phyloP scores from a whole-genome alignment of 2,113 vertebrate species.

The Dromaius novaehollandiae region DNA sequence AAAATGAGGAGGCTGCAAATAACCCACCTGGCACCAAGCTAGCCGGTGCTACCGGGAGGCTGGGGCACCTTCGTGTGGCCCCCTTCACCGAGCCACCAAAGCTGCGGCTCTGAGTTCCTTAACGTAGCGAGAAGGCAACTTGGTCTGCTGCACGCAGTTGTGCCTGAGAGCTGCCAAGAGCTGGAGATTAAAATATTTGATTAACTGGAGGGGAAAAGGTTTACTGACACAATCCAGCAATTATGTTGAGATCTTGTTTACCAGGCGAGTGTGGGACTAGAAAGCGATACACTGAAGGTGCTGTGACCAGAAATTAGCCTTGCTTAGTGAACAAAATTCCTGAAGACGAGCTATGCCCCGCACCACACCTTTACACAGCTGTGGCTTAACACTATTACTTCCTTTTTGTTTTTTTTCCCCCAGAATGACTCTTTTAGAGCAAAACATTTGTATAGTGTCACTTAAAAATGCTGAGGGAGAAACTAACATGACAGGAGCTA shows the following conservation, averaged over 20 bases:
- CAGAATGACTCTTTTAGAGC: not conserved
- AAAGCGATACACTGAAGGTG: not conserved
- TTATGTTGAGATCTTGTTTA: constrained; percentile 35
- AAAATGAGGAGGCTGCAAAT: not conserved
- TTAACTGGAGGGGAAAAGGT: constrained; percentile 10
- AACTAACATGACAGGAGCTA: not conserved
- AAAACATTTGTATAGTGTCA: not conserved
- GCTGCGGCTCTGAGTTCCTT: not conserved
- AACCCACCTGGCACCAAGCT: not conserved
- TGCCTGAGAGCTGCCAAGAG: not conserved
- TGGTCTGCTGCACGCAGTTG: not conserved
- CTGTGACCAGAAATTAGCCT: not conserved
- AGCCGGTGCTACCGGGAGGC: rapidly evolving
- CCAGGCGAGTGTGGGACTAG: not conserved
- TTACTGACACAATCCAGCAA: constrained; percentile 6
- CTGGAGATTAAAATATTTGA: not conserved
- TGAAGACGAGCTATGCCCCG: not conserved
- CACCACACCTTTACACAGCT: not conserved
- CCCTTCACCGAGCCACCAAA: not conserved
- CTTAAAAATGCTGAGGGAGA: not conserved
- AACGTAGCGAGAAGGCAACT: not conserved
- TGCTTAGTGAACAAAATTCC: not conserved
- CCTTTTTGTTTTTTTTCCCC: not conserved
- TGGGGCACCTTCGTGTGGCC: not conserved
- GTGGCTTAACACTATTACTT: not conserved